Conservation (phyloP, 1,140 invertebrate genomes). For the Temnothorax curvispinosus region DNA sequence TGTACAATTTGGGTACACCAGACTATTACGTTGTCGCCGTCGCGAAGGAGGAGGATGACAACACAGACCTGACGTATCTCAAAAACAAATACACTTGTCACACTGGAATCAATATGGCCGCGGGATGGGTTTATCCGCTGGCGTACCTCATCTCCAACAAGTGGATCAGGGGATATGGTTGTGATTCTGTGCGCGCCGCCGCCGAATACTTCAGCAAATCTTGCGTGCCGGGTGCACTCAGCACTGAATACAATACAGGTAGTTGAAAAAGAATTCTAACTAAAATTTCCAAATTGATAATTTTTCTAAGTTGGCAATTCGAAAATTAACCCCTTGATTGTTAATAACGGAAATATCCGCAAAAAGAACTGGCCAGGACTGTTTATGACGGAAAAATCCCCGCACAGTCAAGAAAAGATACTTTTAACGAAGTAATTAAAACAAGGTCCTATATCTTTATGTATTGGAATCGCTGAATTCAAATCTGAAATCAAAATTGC, state of each 20-base stretch:
- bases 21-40: slow-evolving; percentile 98
- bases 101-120: slow-evolving; percentile 95
- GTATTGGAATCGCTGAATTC: too few relatives aligned
- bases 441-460: too few relatives aligned
- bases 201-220: slow-evolving; percentile 97
- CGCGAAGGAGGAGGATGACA: slow-evolving; percentile 94
- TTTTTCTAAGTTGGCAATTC: too few relatives aligned
- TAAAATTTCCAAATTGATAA: not conserved
- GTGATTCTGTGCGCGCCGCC: slow-evolving; percentile 94
- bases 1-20: slow-evolving; percentile 93
- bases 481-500: too few relatives aligned
- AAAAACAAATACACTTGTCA: slow-evolving; percentile 96
- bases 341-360: too few relatives aligned
- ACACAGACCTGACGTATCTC: slow-evolving; percentile 95
- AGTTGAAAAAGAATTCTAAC: not conserved
- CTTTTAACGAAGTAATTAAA: too few relatives aligned
- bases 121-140: slow-evolving; percentile 98
- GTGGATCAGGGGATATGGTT: slow-evolving; percentile 96
- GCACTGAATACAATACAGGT: slow-evolving; percentile 92
- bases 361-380: too few relatives aligned
- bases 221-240: slow-evolving; percentile 95
- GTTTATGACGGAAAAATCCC: too few relatives aligned
- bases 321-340: too few relatives aligned
- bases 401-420: too few relatives aligned
- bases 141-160: slow-evolving; percentile 97